Evolutionary conservation across 2,797 vertebrate genomes (phyloP).

Genomic region (Lepidocolaptes lacrymiger): DNA sequence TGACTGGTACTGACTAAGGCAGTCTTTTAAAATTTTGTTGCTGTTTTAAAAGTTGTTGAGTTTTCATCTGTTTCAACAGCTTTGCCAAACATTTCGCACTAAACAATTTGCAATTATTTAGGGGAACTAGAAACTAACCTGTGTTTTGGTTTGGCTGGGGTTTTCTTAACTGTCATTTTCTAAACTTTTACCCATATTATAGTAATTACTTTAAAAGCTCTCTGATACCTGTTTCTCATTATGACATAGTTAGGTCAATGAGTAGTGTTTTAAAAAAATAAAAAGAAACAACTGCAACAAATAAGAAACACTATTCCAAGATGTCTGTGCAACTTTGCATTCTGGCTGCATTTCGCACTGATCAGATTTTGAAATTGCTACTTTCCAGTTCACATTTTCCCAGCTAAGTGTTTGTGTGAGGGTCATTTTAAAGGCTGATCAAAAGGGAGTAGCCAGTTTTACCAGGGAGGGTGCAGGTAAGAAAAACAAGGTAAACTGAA

Average conservation of each 20-base stretch:
- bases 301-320: not conserved
- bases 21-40: not conserved
- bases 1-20: not conserved
- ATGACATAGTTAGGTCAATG: not conserved
- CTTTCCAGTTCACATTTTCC: not conserved
- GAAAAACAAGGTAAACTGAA: not conserved
- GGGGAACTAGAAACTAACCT: not conserved
- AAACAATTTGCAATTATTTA: not conserved
- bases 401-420: not conserved
- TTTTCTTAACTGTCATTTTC: not conserved
- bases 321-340: not conserved
- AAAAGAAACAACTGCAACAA: not conserved
- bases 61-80: not conserved
- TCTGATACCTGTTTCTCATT: not conserved
- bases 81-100: not conserved
- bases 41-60: not conserved
- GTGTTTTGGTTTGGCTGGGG: not conserved
- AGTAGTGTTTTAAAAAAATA: not conserved
- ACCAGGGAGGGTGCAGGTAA: not conserved
- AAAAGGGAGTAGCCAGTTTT: not conserved
- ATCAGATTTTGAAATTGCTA: not conserved
- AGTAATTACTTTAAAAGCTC: not conserved
- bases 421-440: not conserved
- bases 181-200: not conserved
- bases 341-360: not conserved